Evolutionary conservation across 1,140 invertebrate genomes (phyloP).

Genomic region (Cyphomyrmex costatus): DNA sequence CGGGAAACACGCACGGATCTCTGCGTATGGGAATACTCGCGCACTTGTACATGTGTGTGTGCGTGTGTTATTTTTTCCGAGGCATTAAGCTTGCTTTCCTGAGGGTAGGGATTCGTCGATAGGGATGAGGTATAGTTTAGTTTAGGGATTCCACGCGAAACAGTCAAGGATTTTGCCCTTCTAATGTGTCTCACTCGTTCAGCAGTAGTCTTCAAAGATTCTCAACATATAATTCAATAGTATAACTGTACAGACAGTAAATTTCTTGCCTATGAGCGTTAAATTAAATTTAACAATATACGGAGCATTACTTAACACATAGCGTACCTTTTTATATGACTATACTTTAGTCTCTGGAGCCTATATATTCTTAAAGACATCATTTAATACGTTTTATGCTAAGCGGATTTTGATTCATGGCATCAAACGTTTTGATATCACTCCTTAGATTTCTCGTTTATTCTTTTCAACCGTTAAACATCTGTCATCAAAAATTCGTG

Average conservation of each 20-base stretch:
- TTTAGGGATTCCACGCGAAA: slow-evolving; percentile 81
- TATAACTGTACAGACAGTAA: neutral
- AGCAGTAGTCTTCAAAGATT: slow-evolving; percentile 9
- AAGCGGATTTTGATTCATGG: neutral
- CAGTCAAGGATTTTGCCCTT: slow-evolving; percentile 70
- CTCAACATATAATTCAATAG: neutral
- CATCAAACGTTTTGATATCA: neutral
- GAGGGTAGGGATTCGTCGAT: slow-evolving; percentile 76
- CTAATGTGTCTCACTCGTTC: slow-evolving; percentile 53
- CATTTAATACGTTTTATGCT: neutral
- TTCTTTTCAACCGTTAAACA: neutral
- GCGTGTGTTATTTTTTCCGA: slow-evolving; percentile 86
- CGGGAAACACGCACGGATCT: slow-evolving; percentile 75
- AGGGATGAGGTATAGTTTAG: slow-evolving; percentile 83
- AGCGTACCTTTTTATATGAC: neutral
- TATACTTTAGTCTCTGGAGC: neutral
- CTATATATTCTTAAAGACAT: neutral
- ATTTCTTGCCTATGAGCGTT: neutral
- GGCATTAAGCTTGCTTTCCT: slow-evolving; percentile 85
- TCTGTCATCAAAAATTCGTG: neutral
- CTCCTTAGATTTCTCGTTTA: neutral
- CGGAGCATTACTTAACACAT: neutral
- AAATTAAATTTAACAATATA: neutral
- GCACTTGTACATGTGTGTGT: slow-evolving; percentile 71
- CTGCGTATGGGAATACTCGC: slow-evolving; percentile 47